A percentile compares a stretch with the other conserved stretches of the same genome.
Evolutionary conservation across 2,113 vertebrate genomes (phyloP).

Genomic region (Callionymus lyra): DNA sequence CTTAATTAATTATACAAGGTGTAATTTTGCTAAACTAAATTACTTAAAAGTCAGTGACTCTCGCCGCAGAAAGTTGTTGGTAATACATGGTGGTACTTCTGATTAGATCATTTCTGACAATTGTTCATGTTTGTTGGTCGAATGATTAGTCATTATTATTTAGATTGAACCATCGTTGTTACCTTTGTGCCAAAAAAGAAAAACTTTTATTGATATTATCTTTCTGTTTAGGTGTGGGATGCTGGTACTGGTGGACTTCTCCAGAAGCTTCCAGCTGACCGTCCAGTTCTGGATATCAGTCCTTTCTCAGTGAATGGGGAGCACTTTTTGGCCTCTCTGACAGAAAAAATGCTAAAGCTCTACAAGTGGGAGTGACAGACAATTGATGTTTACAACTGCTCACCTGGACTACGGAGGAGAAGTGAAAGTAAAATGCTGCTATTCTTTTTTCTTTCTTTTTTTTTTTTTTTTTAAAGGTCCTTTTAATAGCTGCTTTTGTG

Average conservation of each 20-base stretch:
- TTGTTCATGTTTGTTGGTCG: too few relatives aligned
- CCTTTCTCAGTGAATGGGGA: slow-evolving; percentile 76
- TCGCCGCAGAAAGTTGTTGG: too few relatives aligned
- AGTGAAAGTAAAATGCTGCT: background rate
- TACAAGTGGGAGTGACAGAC: slow-evolving; percentile 83
- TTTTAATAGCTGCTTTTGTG: background rate
- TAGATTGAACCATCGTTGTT: too few relatives aligned
- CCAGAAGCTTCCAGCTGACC: slow-evolving; percentile 80
- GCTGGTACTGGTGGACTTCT: slow-evolving; percentile 76
- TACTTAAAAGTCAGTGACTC: too few relatives aligned
- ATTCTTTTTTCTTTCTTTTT: background rate
- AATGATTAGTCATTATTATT: too few relatives aligned
- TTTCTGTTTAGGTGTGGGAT: slow-evolving; percentile 79
- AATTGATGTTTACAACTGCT: too few relatives aligned
- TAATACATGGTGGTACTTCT: too few relatives aligned
- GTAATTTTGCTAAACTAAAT: too few relatives aligned
- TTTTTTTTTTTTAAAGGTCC: background rate
- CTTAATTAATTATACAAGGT: too few relatives aligned
- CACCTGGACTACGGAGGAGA: too few relatives aligned
- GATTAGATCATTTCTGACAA: too few relatives aligned
- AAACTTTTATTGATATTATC: background rate
- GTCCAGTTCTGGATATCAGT: slow-evolving; percentile 85
- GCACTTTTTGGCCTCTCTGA: slow-evolving; percentile 81
- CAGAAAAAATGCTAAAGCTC: slow-evolving; percentile 83
- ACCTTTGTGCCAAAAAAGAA: too few relatives aligned